Conservation (phyloP, 2,113 vertebrate genomes). For the Halichoeres trimaculatus region DNA sequence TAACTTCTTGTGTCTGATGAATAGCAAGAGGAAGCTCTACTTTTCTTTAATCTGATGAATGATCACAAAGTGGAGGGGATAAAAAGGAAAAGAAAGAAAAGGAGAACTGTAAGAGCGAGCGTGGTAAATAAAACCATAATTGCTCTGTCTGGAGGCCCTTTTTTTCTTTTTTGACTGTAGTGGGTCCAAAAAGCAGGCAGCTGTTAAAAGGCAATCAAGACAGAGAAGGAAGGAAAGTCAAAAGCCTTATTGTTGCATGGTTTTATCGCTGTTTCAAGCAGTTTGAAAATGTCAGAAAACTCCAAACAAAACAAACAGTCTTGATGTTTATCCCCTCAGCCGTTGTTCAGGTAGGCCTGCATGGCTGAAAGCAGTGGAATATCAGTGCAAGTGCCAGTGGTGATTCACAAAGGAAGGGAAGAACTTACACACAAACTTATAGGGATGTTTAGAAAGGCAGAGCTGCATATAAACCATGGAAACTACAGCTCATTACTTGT, state of each 20-base stretch:
- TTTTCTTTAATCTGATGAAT: conserved; percentile 54
- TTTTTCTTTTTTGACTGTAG: conserved; percentile 69
- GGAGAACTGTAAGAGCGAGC: conserved; percentile 47
- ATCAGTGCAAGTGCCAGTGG: conserved; percentile 65
- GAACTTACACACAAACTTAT: conserved; percentile 59
- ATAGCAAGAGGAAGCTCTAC: conserved; percentile 34
- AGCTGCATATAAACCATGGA: conserved; percentile 45
- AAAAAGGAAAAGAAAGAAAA: conserved; percentile 30
- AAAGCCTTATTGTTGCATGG: conserved; percentile 79
- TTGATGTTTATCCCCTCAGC: conserved; percentile 76
- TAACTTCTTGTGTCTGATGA: conserved; percentile 45
- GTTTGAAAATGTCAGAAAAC: conserved; percentile 68
- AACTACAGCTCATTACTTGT: conserved; percentile 40
- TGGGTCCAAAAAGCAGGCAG: conserved; percentile 72
- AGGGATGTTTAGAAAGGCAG: conserved; percentile 33
- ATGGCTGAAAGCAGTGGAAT: conserved; percentile 72
- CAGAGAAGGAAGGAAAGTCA: conserved; percentile 67
- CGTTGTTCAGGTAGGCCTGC: conserved; percentile 64
- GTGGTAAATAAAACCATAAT: conserved; percentile 81
- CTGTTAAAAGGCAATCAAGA: conserved; percentile 78
- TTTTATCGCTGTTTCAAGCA: conserved; percentile 72
- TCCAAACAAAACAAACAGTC: conserved; percentile 80
- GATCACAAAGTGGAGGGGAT: conserved; percentile 62
- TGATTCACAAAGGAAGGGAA: conserved; percentile 62
- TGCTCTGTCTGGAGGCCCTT: conserved; percentile 76